Base-by-base conservation (phyloP, 2,888 invertebrate genomes). In the Watsonalla binaria region DNA sequence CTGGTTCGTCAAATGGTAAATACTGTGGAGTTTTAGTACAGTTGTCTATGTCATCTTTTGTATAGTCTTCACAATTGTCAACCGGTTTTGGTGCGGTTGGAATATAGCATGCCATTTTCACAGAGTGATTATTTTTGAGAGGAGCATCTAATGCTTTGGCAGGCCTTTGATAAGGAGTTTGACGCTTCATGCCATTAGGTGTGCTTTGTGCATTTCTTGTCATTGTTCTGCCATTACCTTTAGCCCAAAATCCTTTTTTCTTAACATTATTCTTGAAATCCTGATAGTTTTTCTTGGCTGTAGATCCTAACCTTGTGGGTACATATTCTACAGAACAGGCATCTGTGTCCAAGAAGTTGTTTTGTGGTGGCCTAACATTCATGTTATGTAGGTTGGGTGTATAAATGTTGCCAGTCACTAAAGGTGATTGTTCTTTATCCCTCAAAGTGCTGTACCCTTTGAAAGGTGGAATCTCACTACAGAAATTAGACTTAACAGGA, bases 201-300 rank as follows among this genome's bases (percentile, higher is more conserved):
- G 63, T 65, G 45, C 60, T 66, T 51, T 63, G 57, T 54, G 66
- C 66, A 57, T 72, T 78, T 61, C 70, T 76, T 35, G 64, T 61
- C 48, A 81, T 61, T 49, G 80, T 65, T 51, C 70, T 65, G 24
- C 85, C 82, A 78, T 89, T 88, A 7, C 84, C 90, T 69, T 90
- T 90, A 6, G 88, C 90, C 90, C 90, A 90, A 58, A 72, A 90
- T 8, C 90, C 90, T 63, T 85, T 87, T 58, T 70, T 83, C 54
- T 78, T 78, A 1, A 90, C 86, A 81, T 86, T 87, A 56, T 90
- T 80, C 70, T 85, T 90, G 48, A 91, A 91, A 56, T 86, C 82
- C 65, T 90, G 87, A 58, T 91, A 90, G 61, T 90, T 91, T 60
- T 79, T 80, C 60, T 86, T 87, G n/a, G 85, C 82, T 54, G 80